Conservation (phyloP, 2,797 vertebrate species). For the Peromyscus nudipes region DNA sequence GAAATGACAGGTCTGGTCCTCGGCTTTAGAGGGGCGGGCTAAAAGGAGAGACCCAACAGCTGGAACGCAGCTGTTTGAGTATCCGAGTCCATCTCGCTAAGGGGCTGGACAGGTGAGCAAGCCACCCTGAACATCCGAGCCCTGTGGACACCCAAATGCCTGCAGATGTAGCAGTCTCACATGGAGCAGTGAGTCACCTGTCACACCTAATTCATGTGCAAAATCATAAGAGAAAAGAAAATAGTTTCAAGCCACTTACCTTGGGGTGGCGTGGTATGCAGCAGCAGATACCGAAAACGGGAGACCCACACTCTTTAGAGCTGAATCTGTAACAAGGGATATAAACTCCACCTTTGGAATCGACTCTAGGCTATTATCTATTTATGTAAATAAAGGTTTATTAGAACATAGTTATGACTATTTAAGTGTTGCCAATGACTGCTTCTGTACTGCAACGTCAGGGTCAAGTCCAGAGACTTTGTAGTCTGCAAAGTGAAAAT, state of each 20-base stretch:
- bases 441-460: neutral
- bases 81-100: neutral
- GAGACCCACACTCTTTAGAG: neutral
- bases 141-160: neutral
- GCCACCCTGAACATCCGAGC: neutral
- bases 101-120: neutral
- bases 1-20: neutral
- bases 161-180: neutral
- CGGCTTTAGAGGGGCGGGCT: neutral
- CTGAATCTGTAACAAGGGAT: neutral
- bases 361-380: neutral
- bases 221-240: conserved; percentile 4
- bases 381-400: conserved; percentile 8
- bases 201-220: neutral
- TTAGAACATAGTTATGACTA: neutral
- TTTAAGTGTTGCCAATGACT: neutral
- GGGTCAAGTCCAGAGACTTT: neutral
- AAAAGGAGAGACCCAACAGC: neutral
- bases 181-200: neutral
- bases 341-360: neutral
- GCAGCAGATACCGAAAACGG: neutral
- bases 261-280: neutral
- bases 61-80: neutral
- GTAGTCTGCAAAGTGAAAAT: conserved; percentile 31
- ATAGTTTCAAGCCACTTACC: conserved; percentile 34